Evolutionary conservation across 2,797 vertebrate species (phyloP).

Genomic region (Pelochelys cantorii): DNA sequence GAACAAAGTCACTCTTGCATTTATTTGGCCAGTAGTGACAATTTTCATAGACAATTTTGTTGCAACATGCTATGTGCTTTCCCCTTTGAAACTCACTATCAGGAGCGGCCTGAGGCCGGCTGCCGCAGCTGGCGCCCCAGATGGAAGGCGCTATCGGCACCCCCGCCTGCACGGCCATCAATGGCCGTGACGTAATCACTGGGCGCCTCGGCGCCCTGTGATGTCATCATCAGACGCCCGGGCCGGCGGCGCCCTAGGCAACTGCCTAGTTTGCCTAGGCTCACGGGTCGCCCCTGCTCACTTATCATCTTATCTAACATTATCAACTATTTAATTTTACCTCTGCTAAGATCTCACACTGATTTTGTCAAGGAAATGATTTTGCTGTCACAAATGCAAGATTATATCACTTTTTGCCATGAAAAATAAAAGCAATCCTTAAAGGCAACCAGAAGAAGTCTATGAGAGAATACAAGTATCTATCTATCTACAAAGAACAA

Average conservation of each 20-base stretch:
- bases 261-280: too few species aligned
- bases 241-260: too few species aligned
- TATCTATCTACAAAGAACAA: background rate
- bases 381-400: background rate
- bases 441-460: background rate
- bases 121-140: too few species aligned
- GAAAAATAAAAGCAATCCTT: constrained; percentile 19
- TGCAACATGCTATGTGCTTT: background rate
- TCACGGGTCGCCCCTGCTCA: too few species aligned
- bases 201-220: too few species aligned
- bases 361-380: background rate
- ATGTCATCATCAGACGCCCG: too few species aligned
- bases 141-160: too few species aligned
- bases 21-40: background rate
- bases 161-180: too few species aligned
- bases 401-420: background rate
- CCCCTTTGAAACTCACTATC: background rate
- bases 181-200: too few species aligned
- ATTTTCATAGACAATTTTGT: background rate
- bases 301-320: background rate
- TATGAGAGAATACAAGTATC: background rate
- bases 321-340: background rate
- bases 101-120: too few species aligned
- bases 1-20: background rate
- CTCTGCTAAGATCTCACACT: fast-evolving